These are phyloP conservation scores for Siniperca knerii DNA, from an alignment of 2,113 vertebrate species.

Conservation along the genomic window DNA sequence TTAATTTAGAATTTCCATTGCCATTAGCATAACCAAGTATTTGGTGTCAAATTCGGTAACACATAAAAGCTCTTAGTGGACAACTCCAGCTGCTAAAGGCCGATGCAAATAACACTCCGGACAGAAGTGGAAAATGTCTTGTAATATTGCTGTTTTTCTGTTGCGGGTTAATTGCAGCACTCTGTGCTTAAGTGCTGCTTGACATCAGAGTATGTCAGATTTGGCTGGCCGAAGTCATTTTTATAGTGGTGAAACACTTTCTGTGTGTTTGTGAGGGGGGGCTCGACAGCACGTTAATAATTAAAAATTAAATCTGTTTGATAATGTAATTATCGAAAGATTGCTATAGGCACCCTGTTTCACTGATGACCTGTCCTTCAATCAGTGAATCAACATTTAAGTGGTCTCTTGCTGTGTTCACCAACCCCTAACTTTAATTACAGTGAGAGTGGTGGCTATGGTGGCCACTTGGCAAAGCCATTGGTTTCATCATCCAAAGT, in stretches of 20 bases:
- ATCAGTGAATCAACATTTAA: constrained; percentile 47
- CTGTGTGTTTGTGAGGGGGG: neutral
- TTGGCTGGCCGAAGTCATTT: constrained; percentile 45
- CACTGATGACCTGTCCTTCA: constrained; percentile 18
- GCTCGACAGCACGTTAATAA: neutral
- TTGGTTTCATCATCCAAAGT: constrained; percentile 79
- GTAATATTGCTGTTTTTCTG: constrained; percentile 23
- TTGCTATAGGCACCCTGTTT: constrained; percentile 15
- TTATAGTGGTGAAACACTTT: constrained; percentile 8
- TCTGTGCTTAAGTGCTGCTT: constrained; percentile 49
- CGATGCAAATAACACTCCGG: neutral
- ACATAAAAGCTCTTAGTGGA: constrained; percentile 26
- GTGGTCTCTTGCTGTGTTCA: constrained; percentile 43
- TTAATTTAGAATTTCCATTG: neutral
- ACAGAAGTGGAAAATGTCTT: constrained; percentile 24
- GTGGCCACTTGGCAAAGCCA: constrained; percentile 58
- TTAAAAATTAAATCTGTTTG: constrained; percentile 29
- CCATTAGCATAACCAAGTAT: neutral
- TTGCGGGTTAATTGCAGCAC: constrained; percentile 36
- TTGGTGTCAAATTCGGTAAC: constrained; percentile 11
- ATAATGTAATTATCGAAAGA: constrained; percentile 38
- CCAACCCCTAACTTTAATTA: constrained; percentile 60
- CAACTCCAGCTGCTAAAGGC: constrained; percentile 3
- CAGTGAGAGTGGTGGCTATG: constrained; percentile 36
- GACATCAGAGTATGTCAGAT: constrained; percentile 35